A percentile compares a stretch with the other conserved stretches of the same genome.
These are phyloP conservation scores for Eupithecia pulchellata DNA, from an alignment of 2,888 invertebrate genomes.

Conservation along the genomic window DNA sequence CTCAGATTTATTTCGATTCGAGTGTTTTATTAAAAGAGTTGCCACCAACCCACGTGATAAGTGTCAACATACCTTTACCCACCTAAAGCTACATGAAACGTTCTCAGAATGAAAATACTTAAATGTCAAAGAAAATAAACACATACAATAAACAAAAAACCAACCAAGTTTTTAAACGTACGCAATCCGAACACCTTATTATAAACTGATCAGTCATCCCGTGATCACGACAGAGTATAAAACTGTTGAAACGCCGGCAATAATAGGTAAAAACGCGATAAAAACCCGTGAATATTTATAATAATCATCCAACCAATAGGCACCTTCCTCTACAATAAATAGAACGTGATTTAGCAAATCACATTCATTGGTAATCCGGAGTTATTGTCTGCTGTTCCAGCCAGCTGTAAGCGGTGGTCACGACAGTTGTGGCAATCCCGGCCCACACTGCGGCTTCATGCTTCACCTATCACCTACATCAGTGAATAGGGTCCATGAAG, in stretches of 20 bases:
- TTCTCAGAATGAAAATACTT: background rate
- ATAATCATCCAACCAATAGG: background rate
- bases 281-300: too few species aligned
- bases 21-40: background rate
- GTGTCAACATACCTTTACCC: background rate
- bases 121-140: too few species aligned
- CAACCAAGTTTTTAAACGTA: too few species aligned
- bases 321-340: slow-evolving; percentile 31
- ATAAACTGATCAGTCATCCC: too few species aligned
- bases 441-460: slow-evolving; percentile 31
- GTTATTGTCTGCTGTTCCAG: slow-evolving; percentile 36
- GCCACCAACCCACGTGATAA: background rate
- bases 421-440: slow-evolving; percentile 39
- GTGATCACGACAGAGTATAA: too few species aligned
- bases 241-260: too few species aligned
- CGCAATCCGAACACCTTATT: too few species aligned
- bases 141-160: background rate
- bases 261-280: too few species aligned
- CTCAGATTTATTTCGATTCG: background rate
- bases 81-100: background rate
- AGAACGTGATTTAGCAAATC: slow-evolving; percentile 35
- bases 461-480: slow-evolving; percentile 34
- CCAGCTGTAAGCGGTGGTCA: slow-evolving; percentile 33
- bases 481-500: slow-evolving; percentile 19
- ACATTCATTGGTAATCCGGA: slow-evolving; percentile 38